Conservation (phyloP, 2,797 vertebrate species). For the Hemibagrus guttatus region DNA sequence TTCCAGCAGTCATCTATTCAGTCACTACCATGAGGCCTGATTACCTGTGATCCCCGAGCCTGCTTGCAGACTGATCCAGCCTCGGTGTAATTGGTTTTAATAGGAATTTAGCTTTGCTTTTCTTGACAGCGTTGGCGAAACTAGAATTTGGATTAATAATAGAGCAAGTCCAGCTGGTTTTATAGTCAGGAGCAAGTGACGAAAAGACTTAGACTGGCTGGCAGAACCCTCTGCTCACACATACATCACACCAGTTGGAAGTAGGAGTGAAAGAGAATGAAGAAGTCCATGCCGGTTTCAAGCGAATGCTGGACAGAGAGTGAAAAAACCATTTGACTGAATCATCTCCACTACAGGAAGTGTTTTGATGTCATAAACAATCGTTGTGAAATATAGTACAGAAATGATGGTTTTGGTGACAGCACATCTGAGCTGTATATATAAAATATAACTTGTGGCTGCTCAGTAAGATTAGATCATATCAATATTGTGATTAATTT, state of each 20-base stretch:
- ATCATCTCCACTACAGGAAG: background rate
- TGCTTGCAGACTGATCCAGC: conserved; percentile 9
- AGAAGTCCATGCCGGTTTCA: background rate
- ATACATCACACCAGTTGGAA: no score
- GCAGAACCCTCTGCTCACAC: background rate
- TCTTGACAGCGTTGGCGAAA: background rate
- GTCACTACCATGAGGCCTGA: conserved; percentile 28
- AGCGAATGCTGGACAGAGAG: background rate
- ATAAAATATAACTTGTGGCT: background rate
- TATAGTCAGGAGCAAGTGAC: conserved; percentile 1
- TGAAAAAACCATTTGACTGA: background rate
- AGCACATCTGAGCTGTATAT: background rate
- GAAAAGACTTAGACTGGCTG: background rate
- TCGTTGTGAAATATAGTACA: background rate
- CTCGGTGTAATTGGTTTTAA: conserved; percentile 55
- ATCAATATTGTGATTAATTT: background rate
- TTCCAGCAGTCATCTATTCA: conserved; percentile 42
- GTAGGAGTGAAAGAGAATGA: background rate
- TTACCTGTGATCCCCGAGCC: conserved; percentile 21
- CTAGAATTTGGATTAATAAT: conserved; percentile 9
- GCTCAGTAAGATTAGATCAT: background rate
- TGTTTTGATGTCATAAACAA: background rate
- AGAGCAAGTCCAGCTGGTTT: background rate
- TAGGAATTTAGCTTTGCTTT: conserved; percentile 39
- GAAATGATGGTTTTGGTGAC: background rate